Percentiles rank a stretch among this genome's conserved stretches.
Conservation (phyloP, 1,140 invertebrate genomes). For the Zaprionus inermis region DNA sequence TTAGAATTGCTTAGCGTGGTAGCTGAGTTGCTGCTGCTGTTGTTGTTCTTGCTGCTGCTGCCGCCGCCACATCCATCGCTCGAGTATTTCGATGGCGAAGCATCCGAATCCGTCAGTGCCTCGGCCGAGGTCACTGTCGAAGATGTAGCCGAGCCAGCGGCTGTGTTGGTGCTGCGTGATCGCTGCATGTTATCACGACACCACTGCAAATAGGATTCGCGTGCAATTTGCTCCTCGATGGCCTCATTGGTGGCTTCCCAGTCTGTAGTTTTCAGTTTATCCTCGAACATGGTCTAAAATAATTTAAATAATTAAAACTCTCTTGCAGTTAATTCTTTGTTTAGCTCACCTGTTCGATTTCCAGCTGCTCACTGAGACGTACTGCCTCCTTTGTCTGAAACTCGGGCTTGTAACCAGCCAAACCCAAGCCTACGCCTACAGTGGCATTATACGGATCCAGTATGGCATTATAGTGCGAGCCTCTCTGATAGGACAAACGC, state of each 20-base stretch:
- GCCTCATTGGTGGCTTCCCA: conserved; percentile 97
- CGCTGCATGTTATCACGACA: conserved; percentile 90
- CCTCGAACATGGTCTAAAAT: conserved; percentile 92
- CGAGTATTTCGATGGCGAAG: conserved; percentile 79
- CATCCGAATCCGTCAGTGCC: conserved; percentile 68
- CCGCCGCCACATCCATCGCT: conserved; percentile 38
- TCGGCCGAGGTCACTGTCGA: conserved; percentile 81
- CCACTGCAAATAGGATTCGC: conserved; percentile 96
- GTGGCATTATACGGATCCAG: conserved; percentile 94
- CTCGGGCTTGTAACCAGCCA: conserved; percentile 93
- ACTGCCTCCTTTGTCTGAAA: conserved; percentile 92
- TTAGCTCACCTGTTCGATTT: conserved; percentile 89
- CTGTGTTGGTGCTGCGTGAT: conserved; percentile 75
- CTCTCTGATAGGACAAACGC: conserved; percentile 94
- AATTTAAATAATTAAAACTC: neutral
- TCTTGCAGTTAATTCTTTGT: neutral
- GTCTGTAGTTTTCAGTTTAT: conserved; percentile 95
- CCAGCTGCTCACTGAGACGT: conserved; percentile 92
- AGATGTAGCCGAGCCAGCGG: conserved; percentile 73
- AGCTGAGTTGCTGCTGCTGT: conserved; percentile 16
- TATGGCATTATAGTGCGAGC: conserved; percentile 96
- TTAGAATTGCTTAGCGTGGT: conserved; percentile 40
- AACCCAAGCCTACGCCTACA: conserved; percentile 93
- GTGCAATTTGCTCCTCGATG: conserved; percentile 94
- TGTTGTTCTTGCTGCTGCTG: conserved; percentile 3